Conservation (phyloP, 2,113 vertebrate genomes). For the Thunnus thynnus region DNA sequence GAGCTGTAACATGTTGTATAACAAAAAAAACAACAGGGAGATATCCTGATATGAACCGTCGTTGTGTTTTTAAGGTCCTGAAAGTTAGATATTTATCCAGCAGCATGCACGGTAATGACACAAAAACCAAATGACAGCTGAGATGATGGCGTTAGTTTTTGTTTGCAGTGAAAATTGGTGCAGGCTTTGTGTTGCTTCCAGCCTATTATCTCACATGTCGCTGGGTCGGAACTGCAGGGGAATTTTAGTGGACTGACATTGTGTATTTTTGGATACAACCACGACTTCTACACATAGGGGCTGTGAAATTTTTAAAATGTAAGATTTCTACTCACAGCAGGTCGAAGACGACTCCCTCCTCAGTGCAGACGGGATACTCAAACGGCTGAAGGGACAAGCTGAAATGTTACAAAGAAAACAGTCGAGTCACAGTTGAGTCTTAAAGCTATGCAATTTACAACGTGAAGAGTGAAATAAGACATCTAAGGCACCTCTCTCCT, state of each 20-base stretch:
- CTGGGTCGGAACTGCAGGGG: no score
- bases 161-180: no score
- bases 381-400: conserved; percentile 98
- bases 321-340: conserved; percentile 89
- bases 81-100: no score
- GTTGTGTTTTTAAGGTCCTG: no score
- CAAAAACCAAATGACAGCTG: background rate
- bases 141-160: no score
- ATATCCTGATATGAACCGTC: no score
- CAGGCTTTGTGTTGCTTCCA: no score
- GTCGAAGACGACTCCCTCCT: conserved; percentile 94
- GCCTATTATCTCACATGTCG: no score
- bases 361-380: conserved; percentile 94
- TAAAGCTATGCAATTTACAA: background rate
- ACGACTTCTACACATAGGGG: background rate
- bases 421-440: background rate
- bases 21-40: no score
- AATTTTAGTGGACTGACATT: background rate
- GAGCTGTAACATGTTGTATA: background rate
- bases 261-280: no score
- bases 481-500: background rate
- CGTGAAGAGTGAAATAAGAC: background rate
- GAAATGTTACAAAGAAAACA: conserved; percentile 34
- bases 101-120: background rate
- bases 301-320: background rate